These are phyloP conservation scores for Protomyctophum bolini DNA, from an alignment of 2,113 vertebrate species.

Conservation along the genomic window DNA sequence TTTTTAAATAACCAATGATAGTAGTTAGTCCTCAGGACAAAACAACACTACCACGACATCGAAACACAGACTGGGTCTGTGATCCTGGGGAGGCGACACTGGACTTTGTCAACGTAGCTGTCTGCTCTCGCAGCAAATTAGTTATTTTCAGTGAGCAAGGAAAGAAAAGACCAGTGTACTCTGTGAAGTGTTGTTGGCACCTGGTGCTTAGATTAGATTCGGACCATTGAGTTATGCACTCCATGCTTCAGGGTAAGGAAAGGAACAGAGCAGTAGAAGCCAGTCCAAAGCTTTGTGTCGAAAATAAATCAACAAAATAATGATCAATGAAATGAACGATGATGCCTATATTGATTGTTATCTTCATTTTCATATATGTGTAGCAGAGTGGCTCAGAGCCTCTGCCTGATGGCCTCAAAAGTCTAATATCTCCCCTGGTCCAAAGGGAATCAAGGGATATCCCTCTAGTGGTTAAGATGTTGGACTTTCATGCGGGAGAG, in stretches of 20 bases:
- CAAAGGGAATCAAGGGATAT: too few relatives aligned
- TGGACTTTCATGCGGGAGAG: too few relatives aligned
- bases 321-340: not conserved
- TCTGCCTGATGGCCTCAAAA: too few relatives aligned
- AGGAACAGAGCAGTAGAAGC: conserved; percentile 23
- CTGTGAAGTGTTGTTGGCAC: conserved; percentile 24
- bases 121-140: too few relatives aligned
- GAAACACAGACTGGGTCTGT: not conserved
- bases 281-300: conserved; percentile 21
- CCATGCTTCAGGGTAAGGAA: conserved; percentile 25
- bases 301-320: not conserved
- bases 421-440: too few relatives aligned
- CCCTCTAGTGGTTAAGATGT: too few relatives aligned
- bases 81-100: not conserved
- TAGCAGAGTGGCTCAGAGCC: too few relatives aligned
- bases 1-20: conserved; percentile 47
- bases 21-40: conserved; percentile 53
- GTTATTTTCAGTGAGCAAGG: conserved; percentile 24
- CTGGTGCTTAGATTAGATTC: conserved; percentile 31
- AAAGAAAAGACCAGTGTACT: not conserved
- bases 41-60: conserved; percentile 40
- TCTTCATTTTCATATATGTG: conserved; percentile 4
- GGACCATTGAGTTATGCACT: conserved; percentile 32
- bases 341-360: conserved; percentile 34
- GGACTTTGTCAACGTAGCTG: not conserved